Base-by-base conservation (phyloP, 1,140 invertebrate species). In the Zaprionus tsacasi region DNA sequence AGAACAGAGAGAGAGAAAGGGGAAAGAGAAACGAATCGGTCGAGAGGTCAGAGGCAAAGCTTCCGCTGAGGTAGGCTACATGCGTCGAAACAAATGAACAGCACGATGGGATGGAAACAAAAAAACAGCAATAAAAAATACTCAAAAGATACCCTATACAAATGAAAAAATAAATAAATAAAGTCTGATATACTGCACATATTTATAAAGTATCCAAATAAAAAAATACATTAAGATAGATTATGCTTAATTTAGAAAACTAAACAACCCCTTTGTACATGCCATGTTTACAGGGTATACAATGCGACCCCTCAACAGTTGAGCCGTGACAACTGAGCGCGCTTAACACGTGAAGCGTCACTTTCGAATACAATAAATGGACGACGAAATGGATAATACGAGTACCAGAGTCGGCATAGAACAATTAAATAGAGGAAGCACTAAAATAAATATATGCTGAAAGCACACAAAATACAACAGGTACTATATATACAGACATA, bases 1-100 rank as follows among this genome's bases (percentile, higher is more conserved):
- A 76, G 61, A 35, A 74, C 40, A 71, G 10, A 50, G 17, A 25
- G 45, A 54, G 1, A 78, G 45, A 67, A 36, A 17, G 52, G 52
- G 30, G 15, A 57, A 35, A 48, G 5, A 40, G 1, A 48, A 38
- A 38, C 17, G 63, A 82, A 74, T 65, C 30, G 68, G 60, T 66
- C 35, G 65, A 77, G 80, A 83, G 81, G 78, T 80, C 72, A 75
- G 81, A 87, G 81, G 63, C 79, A 57, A 82, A 82, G 72, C 78
- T 85, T 85, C 81, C 82, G 82, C 65, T 60, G 43, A 60, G 64
- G 36, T 15, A 67, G 59, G 60, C 52, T 50, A 25, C 21, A 50
- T 17, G 17, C 17, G 36, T 11, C 21, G 35, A 57, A 60, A 55
- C 56, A 61, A 54, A 78, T 54, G 63, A 54, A 78, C 48, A 30